These are phyloP conservation scores for Hoplostethus atlanticus DNA, from an alignment of 2,797 vertebrate species.

Conservation along the genomic window DNA sequence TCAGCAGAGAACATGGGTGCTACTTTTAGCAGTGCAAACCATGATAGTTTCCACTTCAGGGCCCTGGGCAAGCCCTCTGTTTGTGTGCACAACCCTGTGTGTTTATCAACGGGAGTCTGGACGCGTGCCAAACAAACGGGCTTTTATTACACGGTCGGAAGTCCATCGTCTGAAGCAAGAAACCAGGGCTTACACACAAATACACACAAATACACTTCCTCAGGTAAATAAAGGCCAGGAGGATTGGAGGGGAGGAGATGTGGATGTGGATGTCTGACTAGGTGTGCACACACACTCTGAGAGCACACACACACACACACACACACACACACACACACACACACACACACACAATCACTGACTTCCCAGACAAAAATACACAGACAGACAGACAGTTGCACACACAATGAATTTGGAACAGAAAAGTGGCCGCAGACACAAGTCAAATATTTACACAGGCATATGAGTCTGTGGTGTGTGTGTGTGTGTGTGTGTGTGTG, in stretches of 20 bases:
- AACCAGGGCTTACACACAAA: conserved; percentile 51
- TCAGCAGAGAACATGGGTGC: conserved; percentile 19
- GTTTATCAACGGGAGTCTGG: conserved; percentile 58
- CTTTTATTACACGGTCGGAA: conserved; percentile 69
- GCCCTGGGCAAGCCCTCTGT: conserved; percentile 42
- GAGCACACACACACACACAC: background rate
- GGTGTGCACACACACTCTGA: background rate
- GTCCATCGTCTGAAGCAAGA: conserved; percentile 57
- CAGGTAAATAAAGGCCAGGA: conserved; percentile 66
- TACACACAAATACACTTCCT: conserved; percentile 39
- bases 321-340: conserved; percentile 7
- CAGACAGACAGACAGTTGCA: conserved; percentile 46
- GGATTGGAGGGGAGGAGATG: conserved; percentile 8
- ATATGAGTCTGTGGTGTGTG: conserved; percentile 45
- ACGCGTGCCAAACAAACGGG: conserved; percentile 51
- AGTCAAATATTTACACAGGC: conserved; percentile 81
- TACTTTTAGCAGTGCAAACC: conserved; percentile 19
- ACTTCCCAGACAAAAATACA: conserved; percentile 24
- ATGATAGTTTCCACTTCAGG: conserved; percentile 35
- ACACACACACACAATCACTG: conserved; percentile 8
- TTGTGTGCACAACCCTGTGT: conserved; percentile 35
- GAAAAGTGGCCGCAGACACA: conserved; percentile 67
- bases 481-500: conserved; percentile 1
- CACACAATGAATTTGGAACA: conserved; percentile 56
- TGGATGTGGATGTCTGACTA: conserved; percentile 14